Conservation (phyloP, 2,888 invertebrate species). For the Dascillus cervinus region DNA sequence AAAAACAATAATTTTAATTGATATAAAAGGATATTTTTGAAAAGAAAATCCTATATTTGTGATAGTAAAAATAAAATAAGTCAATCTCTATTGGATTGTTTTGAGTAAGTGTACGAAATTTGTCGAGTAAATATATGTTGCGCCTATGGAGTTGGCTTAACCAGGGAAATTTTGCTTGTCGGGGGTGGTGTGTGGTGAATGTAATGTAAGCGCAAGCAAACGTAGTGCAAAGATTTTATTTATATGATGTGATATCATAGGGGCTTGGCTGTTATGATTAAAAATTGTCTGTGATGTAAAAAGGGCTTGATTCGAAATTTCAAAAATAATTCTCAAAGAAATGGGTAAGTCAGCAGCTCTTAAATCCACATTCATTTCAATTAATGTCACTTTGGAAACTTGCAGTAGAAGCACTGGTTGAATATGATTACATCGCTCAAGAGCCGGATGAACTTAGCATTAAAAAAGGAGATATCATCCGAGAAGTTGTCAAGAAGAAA, state of each 20-base stretch:
- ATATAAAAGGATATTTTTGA: no score
- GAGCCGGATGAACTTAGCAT: conserved; percentile 80
- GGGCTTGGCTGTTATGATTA: conserved; percentile 21
- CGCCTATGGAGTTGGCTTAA: not conserved
- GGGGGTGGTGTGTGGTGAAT: not conserved
- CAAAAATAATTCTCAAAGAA: conserved; percentile 8
- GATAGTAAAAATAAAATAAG: no score
- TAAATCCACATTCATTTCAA: conserved; percentile 5
- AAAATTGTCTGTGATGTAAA: conserved; percentile 11
- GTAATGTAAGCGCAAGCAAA: conserved; percentile 10
- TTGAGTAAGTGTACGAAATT: no score
- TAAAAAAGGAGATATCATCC: conserved; percentile 74
- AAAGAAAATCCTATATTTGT: no score
- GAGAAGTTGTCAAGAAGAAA: conserved; percentile 66
- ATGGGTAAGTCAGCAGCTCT: conserved; percentile 26
- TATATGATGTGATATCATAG: conserved; percentile 23
- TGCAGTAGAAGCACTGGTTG: conserved; percentile 67
- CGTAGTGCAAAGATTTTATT: conserved; percentile 15
- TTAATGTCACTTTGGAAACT: conserved; percentile 3
- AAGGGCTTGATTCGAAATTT: conserved; percentile 2
- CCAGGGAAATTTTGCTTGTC: not conserved
- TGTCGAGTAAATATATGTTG: no score
- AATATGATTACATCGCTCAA: conserved; percentile 79
- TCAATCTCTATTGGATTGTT: no score
- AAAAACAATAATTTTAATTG: no score